Evolutionary conservation across 2,113 vertebrate genomes (phyloP), one percentile per base, ranked within the genome.

Genomic region (Salvator merianae): DNA sequence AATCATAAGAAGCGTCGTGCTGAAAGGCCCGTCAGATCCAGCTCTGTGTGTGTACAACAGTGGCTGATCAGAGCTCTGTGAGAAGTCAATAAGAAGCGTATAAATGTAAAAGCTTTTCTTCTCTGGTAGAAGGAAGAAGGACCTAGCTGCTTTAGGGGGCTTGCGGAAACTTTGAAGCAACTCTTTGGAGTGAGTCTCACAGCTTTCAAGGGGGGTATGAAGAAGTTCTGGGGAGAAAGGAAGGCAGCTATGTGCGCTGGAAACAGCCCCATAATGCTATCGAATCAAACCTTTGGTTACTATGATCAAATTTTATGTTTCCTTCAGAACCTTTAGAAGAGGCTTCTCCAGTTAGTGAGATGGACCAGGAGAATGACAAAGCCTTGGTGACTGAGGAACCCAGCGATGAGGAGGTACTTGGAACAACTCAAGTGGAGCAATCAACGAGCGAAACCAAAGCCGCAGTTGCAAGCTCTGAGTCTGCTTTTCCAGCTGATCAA

Each of bases 401-500:
- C 83, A 90, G 85, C 71, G 88, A 89, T 82, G 79, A 90, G 16
- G 22, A 90, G 20, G 22, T 77, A 36, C 18, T 36, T 83, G 94
- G 83, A 71, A 94, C 95, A 82, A 89, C 77, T 13, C 93, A 93
- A 74, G 92, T 90, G 36, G 95, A 91, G 79, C 91, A 88, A 77
- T 74, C 90, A 84, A 87, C 93, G 89, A 93, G 92, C 18, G 90
- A 95, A 88, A 91, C 92, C 53, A 87, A 89, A 82, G 79, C 92
- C 47, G 13, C 87, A 13, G 91, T 94, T 87, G 4, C 84, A 32
- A 95, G 93, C 85, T 90, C 89, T 6, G 95, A 92, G 79, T 79
- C 81, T 86, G n/a, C 32, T 88, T 65, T 86, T 83, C 36, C 96
- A 78, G 91, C 89, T 84, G 97, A 98, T 95, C 96, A 96, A 65